These are phyloP conservation scores for Platichthys flesus DNA, from an alignment of 2,113 vertebrate species.

Conservation along the genomic window DNA sequence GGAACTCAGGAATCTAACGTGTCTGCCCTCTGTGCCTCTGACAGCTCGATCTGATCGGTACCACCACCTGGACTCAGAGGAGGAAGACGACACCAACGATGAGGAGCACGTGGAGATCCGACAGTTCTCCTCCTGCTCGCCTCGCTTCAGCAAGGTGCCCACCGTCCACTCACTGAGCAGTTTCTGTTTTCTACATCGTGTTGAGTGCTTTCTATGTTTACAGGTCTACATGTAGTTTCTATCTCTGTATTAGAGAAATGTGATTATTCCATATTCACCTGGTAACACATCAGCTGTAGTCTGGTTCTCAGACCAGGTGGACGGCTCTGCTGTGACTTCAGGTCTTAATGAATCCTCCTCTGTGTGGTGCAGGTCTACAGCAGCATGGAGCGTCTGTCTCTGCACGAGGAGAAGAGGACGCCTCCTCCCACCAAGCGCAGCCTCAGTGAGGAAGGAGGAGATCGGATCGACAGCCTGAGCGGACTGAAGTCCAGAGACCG, in stretches of 20 bases:
- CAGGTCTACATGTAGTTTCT: too few relatives aligned
- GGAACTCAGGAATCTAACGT: too few relatives aligned
- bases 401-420: constrained; percentile 91
- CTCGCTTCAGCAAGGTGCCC: constrained; percentile 94
- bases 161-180: background rate
- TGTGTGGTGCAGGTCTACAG: constrained; percentile 89
- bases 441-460: constrained; percentile 94
- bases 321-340: too few relatives aligned
- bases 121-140: constrained; percentile 97
- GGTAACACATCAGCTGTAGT: too few relatives aligned
- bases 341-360: too few relatives aligned
- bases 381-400: constrained; percentile 96
- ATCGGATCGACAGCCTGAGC: constrained; percentile 86
- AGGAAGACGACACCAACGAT: constrained; percentile 96
- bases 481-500: constrained; percentile 89
- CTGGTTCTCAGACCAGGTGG: too few relatives aligned
- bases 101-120: constrained; percentile 94
- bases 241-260: too few relatives aligned
- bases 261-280: too few relatives aligned
- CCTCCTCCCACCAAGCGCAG: constrained; percentile 94
- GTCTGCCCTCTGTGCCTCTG: background rate
- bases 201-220: too few relatives aligned
- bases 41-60: constrained; percentile 93
- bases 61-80: constrained; percentile 95
- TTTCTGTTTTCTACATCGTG: too few relatives aligned